A percentile compares a stretch with the other conserved stretches of the same genome.
Conservation (phyloP, 2,797 vertebrate species). For the Sebastiscus albofasciatus region DNA sequence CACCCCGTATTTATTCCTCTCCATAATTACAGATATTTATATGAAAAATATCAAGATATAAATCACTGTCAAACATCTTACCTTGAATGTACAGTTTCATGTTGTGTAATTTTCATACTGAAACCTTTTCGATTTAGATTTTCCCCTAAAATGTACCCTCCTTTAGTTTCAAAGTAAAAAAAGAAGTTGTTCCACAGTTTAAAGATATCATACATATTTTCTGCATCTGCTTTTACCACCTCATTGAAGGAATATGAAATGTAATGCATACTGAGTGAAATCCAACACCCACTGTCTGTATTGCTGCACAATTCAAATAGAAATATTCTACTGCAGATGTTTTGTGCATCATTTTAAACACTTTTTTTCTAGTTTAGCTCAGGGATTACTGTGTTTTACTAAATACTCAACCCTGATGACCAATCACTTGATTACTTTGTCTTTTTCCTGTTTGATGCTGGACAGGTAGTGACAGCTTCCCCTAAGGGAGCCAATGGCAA, state of each 20-base stretch:
- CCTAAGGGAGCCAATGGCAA: neutral
- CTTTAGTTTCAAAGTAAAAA: neutral
- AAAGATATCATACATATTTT: neutral
- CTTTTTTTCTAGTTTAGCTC: neutral
- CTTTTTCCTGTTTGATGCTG: neutral
- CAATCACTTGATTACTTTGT: neutral
- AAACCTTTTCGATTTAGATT: neutral
- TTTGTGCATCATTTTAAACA: neutral
- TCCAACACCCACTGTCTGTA: neutral
- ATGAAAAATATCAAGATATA: neutral
- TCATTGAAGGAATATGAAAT: conserved; percentile 18
- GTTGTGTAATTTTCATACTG: neutral
- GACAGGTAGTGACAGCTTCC: neutral
- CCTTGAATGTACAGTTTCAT: neutral
- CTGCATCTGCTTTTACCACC: neutral
- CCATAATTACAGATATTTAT: neutral
- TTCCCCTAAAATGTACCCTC: neutral
- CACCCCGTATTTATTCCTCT: neutral
- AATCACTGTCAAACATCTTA: neutral
- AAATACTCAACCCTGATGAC: neutral
- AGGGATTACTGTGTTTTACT: neutral
- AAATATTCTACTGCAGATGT: neutral
- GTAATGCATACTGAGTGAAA: conserved; percentile 7
- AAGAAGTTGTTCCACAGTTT: neutral
- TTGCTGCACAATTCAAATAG: neutral